Base-by-base conservation (phyloP, 2,888 invertebrate genomes). In the Nematopogon swammerdamellus region DNA sequence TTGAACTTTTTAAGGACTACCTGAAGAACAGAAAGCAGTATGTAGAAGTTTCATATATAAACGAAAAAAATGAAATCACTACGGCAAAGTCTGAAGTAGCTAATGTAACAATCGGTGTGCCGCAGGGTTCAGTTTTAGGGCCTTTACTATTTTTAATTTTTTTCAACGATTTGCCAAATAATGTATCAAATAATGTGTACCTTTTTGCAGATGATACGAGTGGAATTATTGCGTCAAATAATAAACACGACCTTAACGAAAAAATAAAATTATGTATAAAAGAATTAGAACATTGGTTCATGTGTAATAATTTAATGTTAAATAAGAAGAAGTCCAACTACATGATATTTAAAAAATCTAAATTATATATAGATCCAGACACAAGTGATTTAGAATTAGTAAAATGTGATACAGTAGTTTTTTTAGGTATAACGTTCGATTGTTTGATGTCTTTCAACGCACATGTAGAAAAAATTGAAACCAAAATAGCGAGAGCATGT, bases 181-280 rank as follows among this genome's bases (percentile, higher is more conserved):
- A 46, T 25, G 19, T 46, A 3, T 14, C 18, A 5, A 25, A 20
- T n/a, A 16, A 25, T 16, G 3, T 46, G 25, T 19, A 20, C 6
- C 3, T 25, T 20, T 46, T 25, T 25, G 46, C 46, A 5, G 46
- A 46, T 46, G 46, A 46, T 25, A 46, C 46, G 16, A 46, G 25
- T 20, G 46, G 20, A 20, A 17, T 46, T 25, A 4, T 18, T 14
- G 16, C 11, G 3, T 45, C 45, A 5, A 45, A 18, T 3, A 18
- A 18, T 45, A 18, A 11, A 14, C 3, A 10, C 17, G 20, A 11
- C 14, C 45, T 45, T 4, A 45, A 45, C 5, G 14, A 11, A 5
- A 4, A 20, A 16, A 2, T 46, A 5, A 46, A 46, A 11, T 4
- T 19, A 4, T 19, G 14, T 25, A n/a, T 46, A 19, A 16, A n/a